Percentiles rank a stretch among this genome's conserved stretches.
Conservation (phyloP, 2,113 vertebrate species). For the Oreochromis spilurus region DNA sequence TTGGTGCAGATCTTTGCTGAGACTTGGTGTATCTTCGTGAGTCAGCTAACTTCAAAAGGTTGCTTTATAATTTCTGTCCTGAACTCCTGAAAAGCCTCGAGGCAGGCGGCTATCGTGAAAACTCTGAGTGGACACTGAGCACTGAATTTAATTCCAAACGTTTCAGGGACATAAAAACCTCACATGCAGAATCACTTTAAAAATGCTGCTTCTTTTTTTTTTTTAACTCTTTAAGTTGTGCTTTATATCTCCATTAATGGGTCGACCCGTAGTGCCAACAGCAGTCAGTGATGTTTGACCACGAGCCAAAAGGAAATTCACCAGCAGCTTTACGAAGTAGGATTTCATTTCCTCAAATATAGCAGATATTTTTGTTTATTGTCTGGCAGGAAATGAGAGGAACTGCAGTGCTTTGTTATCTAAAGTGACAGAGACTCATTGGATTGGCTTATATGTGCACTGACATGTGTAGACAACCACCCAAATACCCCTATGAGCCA, state of each 20-base stretch:
- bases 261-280: not conserved
- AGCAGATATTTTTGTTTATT: not conserved
- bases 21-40: not conserved
- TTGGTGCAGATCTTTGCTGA: not conserved
- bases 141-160: not conserved
- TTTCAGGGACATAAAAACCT: rapidly evolving
- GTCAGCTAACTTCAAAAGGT: not conserved
- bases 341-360: not conserved
- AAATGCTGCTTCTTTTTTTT: rapidly evolving
- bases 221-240: not conserved
- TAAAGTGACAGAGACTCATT: not conserved
- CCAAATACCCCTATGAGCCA: not conserved
- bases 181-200: not conserved
- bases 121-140: rapidly evolving
- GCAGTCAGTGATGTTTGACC: not conserved
- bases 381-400: not conserved
- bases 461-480: not conserved
- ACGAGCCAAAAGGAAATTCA: not conserved
- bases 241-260: not conserved
- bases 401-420: not conserved
- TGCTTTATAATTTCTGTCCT: rapidly evolving
- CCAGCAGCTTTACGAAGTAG: not conserved
- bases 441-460: not conserved
- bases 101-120: not conserved
- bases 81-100: rapidly evolving